These are phyloP conservation scores for Luperina nickerlii DNA, from an alignment of 2,888 invertebrate genomes.

Conservation along the genomic window DNA sequence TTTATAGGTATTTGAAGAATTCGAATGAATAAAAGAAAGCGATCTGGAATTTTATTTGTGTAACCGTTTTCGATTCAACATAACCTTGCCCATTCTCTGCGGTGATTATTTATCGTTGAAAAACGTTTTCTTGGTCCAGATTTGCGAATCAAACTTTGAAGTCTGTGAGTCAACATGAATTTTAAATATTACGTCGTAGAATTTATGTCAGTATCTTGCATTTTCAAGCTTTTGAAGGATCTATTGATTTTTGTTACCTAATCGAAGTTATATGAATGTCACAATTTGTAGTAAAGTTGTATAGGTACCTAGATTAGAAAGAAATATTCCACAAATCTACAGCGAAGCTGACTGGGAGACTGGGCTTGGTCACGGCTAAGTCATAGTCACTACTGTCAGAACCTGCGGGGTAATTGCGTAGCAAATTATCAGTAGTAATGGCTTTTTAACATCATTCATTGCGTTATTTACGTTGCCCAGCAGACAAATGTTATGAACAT, in stretches of 20 bases:
- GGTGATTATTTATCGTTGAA: conserved; percentile 26
- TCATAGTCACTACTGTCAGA: neutral
- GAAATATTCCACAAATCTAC: neutral
- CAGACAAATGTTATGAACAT: too few relatives aligned
- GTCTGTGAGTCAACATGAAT: conserved; percentile 11
- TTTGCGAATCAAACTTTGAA: conserved; percentile 1
- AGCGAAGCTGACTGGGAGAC: neutral
- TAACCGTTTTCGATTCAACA: conserved; percentile 11
- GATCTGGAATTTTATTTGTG: conserved; percentile 32
- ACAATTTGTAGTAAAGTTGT: neutral
- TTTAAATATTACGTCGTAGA: neutral
- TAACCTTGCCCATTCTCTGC: conserved; percentile 6
- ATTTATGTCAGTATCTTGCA: neutral
- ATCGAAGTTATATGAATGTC: neutral
- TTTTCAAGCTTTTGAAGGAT: neutral
- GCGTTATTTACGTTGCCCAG: too few relatives aligned
- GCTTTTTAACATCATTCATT: too few relatives aligned
- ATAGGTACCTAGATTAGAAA: neutral
- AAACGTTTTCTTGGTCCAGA: conserved; percentile 17
- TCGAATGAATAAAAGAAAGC: conserved; percentile 28
- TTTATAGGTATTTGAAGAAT: conserved; percentile 23
- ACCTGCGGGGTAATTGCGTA: neutral
- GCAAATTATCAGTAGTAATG: too few relatives aligned
- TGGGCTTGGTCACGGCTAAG: neutral
- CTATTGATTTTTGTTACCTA: neutral